A percentile compares a stretch with the other conserved stretches of the same genome.
Conservation (phyloP, 1,140 invertebrate species). For the Sinella curviseta region DNA sequence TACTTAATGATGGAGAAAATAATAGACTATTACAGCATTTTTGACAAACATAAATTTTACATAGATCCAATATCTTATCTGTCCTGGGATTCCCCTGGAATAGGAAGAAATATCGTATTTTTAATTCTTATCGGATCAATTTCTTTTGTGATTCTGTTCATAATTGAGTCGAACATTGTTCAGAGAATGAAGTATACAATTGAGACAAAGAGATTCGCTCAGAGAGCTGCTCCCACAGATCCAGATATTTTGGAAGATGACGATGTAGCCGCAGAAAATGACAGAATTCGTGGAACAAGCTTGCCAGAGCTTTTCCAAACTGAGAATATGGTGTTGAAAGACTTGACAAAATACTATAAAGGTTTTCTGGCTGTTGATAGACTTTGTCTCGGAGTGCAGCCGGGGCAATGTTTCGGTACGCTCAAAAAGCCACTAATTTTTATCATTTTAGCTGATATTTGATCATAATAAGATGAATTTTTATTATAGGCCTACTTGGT, state of each 20-base stretch:
- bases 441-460: too few relatives aligned
- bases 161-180: conserved; percentile 59
- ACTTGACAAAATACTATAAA: conserved; percentile 65
- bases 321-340: conserved; percentile 52
- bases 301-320: conserved; percentile 49
- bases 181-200: conserved; percentile 33
- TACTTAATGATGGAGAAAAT: too few relatives aligned
- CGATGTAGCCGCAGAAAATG: conserved; percentile 58
- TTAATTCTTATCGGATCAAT: conserved; percentile 58
- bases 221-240: too few relatives aligned
- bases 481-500: conserved; percentile 54
- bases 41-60: too few relatives aligned
- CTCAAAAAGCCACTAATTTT: too few relatives aligned
- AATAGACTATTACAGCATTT: too few relatives aligned
- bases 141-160: conserved; percentile 57
- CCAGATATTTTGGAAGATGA: conserved; percentile 54
- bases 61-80: conserved; percentile 49
- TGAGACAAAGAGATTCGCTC: too few relatives aligned
- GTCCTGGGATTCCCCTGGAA: conserved; percentile 57
- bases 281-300: conserved; percentile 53
- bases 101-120: conserved; percentile 62
- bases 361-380: conserved; percentile 62
- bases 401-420: conserved; percentile 77
- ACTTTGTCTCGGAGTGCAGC: conserved; percentile 55
- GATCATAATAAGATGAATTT: too few relatives aligned